A percentile compares a stretch with the other conserved stretches of the same genome.
phyloP scores from a whole-genome alignment of 2,113 vertebrate species.

The Lamprotornis superbus region DNA sequence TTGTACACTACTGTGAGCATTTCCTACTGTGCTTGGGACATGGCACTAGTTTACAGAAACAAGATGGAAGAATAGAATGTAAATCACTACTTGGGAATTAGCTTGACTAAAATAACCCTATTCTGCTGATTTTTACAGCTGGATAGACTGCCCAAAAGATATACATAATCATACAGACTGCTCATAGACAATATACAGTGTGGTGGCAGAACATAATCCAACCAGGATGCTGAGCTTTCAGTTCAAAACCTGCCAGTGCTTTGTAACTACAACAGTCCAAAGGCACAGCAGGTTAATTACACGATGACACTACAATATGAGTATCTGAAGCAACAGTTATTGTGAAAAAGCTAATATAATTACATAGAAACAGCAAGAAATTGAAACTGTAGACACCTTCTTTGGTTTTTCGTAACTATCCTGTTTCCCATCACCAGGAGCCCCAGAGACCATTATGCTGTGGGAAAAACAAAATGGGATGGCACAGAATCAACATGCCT shows the following conservation, averaged over 20 bases:
- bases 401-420: not conserved
- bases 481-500: not conserved
- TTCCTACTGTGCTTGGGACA: not conserved
- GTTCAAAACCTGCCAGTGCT: not conserved
- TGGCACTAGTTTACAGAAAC: not conserved
- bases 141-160: not conserved
- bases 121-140: not conserved
- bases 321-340: not conserved
- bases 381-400: not conserved
- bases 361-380: not conserved
- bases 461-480: not conserved
- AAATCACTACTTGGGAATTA: not conserved
- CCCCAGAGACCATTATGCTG: not conserved
- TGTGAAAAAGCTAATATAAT: not conserved
- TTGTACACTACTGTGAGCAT: not conserved
- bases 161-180: not conserved
- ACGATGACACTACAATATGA: not conserved
- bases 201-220: not conserved
- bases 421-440: not conserved
- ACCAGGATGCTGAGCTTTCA: not conserved
- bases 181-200: not conserved
- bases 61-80: not conserved
- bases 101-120: not conserved
- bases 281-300: not conserved
- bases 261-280: not conserved